Evolutionary conservation across 2,888 invertebrate genomes (phyloP).

Genomic region (Cactoblastis cactorum): DNA sequence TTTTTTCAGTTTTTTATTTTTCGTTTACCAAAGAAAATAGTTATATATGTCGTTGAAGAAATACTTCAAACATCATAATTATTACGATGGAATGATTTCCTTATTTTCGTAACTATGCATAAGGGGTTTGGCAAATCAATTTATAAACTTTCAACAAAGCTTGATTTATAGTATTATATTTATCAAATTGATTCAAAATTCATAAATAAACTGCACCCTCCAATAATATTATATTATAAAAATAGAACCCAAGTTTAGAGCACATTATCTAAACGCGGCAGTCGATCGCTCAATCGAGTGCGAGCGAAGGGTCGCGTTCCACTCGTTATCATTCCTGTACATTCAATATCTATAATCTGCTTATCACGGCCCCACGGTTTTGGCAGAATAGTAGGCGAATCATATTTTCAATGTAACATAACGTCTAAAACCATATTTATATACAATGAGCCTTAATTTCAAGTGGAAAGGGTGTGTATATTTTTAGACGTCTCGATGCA

Average conservation of each 20-base stretch:
- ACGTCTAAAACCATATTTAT: not conserved
- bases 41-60: no score
- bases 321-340: conserved; percentile 1
- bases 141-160: no score
- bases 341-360: conserved; percentile 5
- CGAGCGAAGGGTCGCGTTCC: not conserved
- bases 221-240: not conserved
- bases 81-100: no score
- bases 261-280: not conserved
- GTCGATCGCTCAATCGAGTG: conserved; percentile 3
- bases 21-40: no score
- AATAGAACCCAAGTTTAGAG: not conserved
- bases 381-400: not conserved
- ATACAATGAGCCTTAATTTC: not conserved
- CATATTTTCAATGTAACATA: not conserved
- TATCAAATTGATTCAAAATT: no score
- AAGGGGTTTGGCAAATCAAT: no score
- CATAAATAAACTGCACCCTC: not conserved
- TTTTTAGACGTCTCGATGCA: conserved; percentile 4
- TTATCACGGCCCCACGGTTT: conserved; percentile 1
- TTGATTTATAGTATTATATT: no score
- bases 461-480: no score
- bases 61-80: no score
- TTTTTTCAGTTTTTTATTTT: no score
- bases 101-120: no score